These are phyloP conservation scores for Trematomus bernacchii DNA, from an alignment of 2,797 vertebrate species.

Conservation along the genomic window DNA sequence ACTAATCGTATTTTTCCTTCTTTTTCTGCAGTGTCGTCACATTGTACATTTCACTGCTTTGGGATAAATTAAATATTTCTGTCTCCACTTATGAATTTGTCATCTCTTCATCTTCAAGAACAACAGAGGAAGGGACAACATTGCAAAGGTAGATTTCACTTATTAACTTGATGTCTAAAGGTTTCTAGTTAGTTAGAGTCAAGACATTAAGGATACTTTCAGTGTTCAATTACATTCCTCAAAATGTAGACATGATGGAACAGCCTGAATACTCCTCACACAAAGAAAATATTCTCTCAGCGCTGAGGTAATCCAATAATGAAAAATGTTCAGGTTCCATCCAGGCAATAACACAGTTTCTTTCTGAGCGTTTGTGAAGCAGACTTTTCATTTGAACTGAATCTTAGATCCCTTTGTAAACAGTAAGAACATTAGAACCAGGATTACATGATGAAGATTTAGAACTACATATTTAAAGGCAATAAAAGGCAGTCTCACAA, in stretches of 20 bases:
- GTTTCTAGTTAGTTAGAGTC: too few species aligned
- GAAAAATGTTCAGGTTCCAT: background rate
- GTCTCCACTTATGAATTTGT: background rate
- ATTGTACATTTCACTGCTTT: background rate
- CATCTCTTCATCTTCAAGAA: background rate
- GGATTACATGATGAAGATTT: background rate
- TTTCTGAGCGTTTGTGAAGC: background rate
- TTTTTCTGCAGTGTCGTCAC: background rate
- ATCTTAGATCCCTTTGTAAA: background rate
- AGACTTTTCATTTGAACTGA: background rate
- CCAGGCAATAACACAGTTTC: background rate
- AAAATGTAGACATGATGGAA: too few species aligned
- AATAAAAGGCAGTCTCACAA: background rate
- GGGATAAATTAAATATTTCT: too few species aligned
- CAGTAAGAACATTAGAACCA: background rate
- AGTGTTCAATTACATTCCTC: too few species aligned
- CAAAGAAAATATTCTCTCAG: conserved; percentile 4
- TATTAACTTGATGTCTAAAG: too few species aligned
- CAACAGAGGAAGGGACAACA: too few species aligned
- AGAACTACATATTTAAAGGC: background rate
- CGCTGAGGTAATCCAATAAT: background rate
- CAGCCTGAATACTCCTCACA: background rate
- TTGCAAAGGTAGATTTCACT: too few species aligned
- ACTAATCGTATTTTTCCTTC: too few species aligned
- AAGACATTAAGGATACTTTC: too few species aligned